Percentiles rank a stretch among this genome's conserved stretches.
These are phyloP conservation scores for Periophthalmodon schlosseri DNA, from an alignment of 2,113 vertebrate species.

Conservation along the genomic window DNA sequence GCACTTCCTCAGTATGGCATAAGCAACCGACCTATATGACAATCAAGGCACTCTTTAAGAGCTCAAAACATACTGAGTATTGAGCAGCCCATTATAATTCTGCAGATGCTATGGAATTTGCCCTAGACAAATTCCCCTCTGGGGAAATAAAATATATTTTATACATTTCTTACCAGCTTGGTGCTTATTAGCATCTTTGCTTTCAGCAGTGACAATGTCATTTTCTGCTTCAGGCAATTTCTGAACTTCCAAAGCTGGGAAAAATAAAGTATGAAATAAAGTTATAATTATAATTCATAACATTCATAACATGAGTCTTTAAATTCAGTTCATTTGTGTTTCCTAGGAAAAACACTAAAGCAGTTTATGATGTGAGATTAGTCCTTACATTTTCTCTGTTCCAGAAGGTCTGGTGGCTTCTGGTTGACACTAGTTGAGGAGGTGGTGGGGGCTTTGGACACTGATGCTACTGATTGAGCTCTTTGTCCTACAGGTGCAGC, in stretches of 20 bases:
- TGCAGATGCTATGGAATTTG: too few relatives aligned
- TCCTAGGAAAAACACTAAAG: background rate
- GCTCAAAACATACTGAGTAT: too few relatives aligned
- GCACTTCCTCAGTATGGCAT: too few relatives aligned
- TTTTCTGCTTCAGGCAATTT: constrained; percentile 83
- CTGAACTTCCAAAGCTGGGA: constrained; percentile 82
- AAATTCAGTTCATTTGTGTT: background rate
- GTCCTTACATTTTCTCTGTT: constrained; percentile 86
- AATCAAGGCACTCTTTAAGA: too few relatives aligned
- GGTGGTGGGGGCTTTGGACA: constrained; percentile 74
- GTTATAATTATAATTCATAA: background rate
- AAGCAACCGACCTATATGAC: too few relatives aligned
- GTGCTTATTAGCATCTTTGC: constrained; percentile 78
- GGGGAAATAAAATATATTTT: background rate
- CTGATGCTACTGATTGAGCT: constrained; percentile 70
- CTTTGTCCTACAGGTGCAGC: constrained; percentile 82
- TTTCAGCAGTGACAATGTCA: constrained; percentile 86
- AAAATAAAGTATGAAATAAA: background rate
- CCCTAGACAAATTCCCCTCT: background rate
- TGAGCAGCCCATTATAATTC: too few relatives aligned
- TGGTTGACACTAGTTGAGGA: constrained; percentile 67
- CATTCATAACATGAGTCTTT: background rate
- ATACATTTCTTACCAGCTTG: constrained; percentile 78
- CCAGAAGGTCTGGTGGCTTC: constrained; percentile 85
- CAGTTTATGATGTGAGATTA: background rate